phyloP scores from a whole-genome alignment of 1,140 invertebrate species.

The Megathymus violae region DNA sequence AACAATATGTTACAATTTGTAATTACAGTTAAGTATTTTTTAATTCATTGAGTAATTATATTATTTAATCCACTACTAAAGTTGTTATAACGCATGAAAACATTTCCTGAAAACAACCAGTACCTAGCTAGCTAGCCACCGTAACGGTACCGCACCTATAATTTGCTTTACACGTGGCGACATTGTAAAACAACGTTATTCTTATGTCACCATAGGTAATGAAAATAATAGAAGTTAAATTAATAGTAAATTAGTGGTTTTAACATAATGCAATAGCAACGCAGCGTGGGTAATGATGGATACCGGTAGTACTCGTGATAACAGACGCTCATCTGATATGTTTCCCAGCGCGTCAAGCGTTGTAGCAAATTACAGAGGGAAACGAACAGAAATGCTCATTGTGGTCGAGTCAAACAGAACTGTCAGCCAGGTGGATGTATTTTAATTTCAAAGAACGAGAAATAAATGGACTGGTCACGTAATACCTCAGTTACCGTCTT shows the following conservation, averaged over 20 bases:
- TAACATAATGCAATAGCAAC: conserved; percentile 75
- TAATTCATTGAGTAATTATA: too few species aligned
- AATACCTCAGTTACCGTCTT: too few species aligned
- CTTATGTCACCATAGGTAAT: conserved; percentile 74
- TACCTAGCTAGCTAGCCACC: conserved; percentile 44
- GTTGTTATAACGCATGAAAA: conserved; percentile 52
- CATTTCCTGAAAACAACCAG: conserved; percentile 73
- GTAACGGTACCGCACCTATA: conserved; percentile 64
- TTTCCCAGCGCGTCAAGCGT: conserved; percentile 20
- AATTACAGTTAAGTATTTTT: too few species aligned
- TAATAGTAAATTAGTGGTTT: conserved; percentile 77
- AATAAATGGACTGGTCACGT: too few species aligned
- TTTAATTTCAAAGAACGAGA: too few species aligned
- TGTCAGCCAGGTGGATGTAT: too few species aligned
- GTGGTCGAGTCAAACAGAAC: too few species aligned
- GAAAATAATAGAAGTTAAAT: conserved; percentile 78
- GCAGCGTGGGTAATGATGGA: conserved; percentile 55
- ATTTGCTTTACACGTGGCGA: conserved; percentile 66
- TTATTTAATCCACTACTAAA: too few species aligned
- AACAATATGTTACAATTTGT: too few species aligned
- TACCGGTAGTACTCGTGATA: conserved; percentile 51
- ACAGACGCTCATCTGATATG: conserved; percentile 40
- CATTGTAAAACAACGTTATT: conserved; percentile 74
- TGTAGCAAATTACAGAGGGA: conserved; percentile 1
- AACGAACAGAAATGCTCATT: not conserved